Evolutionary conservation across 1,140 invertebrate genomes (phyloP).

Genomic region (Meloidogyne chitwoodi): DNA sequence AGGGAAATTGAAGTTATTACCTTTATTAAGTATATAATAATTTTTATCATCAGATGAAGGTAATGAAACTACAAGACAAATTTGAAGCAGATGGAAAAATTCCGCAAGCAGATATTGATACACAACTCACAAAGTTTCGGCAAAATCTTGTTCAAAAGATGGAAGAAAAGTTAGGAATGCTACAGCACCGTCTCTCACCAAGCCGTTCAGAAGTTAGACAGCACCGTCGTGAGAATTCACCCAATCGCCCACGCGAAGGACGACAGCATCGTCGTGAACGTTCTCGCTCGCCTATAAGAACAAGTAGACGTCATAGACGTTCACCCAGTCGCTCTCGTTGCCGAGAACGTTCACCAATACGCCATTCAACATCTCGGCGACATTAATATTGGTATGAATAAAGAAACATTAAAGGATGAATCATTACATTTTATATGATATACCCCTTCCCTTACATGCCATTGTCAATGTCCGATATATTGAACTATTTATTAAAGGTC

Average conservation of each 20-base stretch:
- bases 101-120: conserved; percentile 30
- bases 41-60: conserved; percentile 45
- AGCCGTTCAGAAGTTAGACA: not conserved
- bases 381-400: not conserved
- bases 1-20: conserved; percentile 52
- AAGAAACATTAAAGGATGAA: not conserved
- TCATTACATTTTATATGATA: too few relatives aligned
- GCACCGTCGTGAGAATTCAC: not conserved
- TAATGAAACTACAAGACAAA: conserved; percentile 54
- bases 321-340: not conserved
- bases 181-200: not conserved
- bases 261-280: not conserved
- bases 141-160: conserved; percentile 40
- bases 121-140: conserved; percentile 37
- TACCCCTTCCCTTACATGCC: too few relatives aligned
- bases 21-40: not conserved
- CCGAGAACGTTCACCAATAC: not conserved
- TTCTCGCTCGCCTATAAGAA: not conserved
- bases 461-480: too few relatives aligned
- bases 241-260: not conserved
- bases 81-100: conserved; percentile 39
- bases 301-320: not conserved
- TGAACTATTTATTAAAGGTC: too few relatives aligned
- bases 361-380: not conserved
- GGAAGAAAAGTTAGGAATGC: conserved; percentile 41